Evolutionary conservation across 2,113 vertebrate genomes (phyloP), one percentile per base, ranked within the genome.

Genomic region (Epinephelus fuscoguttatus): DNA sequence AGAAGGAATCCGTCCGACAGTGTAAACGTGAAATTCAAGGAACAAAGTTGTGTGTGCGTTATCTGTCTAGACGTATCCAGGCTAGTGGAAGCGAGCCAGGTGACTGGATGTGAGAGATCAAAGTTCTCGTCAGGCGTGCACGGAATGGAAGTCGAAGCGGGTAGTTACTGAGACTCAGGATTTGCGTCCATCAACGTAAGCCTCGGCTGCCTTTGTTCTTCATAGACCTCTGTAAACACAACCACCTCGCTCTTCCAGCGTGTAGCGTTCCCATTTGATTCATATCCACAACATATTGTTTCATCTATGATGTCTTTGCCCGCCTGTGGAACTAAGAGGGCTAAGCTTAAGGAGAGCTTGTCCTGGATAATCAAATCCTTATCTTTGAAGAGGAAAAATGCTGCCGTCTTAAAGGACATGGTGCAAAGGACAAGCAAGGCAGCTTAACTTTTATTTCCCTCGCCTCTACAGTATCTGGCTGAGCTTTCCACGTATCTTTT

Each of bases 171-270:
- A 76, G 93, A 92, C 81, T 95, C 84, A 93, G 92, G 93, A 93
- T 94, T 94, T 94, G 86, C 82, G 93, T 95, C 94, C 89, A 94
- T 95, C 93, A 95, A 14, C 57, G 14, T 93, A 91, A 95, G 89
- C 91, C 84, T 45, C 17, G 14, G 76, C 70, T 62, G 77, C 82
- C 86, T 93, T 92, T 93, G 89, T 94, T 92, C 91, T 88, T 27
- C 49, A 27, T 5, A 68, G 84, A 78, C 75, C 82, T 81, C 69
- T 78, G 71, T 81, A 91, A 92, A 90, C 84, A 81, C 70, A 33
- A 74, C 50, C 59, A 57, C 69, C 75, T 70, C 4, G 5, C 71
- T 60, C 40, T 62, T 79, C 47, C 79, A 55, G 45, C 10, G n/a
- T 56, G 37, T 64, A 86, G 70, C 33, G 25, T 71, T 84, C 63